Base-by-base conservation (phyloP, 1,140 invertebrate species). In the Nomia melanderi region DNA sequence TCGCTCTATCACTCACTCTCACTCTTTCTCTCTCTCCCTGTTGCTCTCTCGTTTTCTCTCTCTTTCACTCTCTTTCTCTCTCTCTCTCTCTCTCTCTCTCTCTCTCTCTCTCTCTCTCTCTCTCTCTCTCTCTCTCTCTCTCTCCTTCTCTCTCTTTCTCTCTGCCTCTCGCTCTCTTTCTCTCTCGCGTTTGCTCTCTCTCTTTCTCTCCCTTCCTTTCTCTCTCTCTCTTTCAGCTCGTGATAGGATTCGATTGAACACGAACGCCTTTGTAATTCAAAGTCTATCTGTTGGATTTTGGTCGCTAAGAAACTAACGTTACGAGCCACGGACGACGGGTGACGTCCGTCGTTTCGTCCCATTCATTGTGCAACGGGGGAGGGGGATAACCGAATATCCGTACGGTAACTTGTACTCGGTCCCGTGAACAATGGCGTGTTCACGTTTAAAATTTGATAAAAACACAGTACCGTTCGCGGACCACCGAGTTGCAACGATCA, bases 271-370 rank as follows among this genome's bases (percentile, higher is more conserved):
- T 11, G 25, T 56, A 31, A 53, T 66, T 77, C 75, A 77, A 77
- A 77, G 57, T 71, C 75, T 63, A 77, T 77, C 75, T 39, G 11
- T 23, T 31, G 33, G 11, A 27, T 41, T 77, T 69, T 33, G 41
- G n/a, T 54, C 41, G 57, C 44, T 36, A 25, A 54, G 12, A 66
- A 27, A 20, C 14, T 39, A 76, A 69, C 9, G 41, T 47, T n/a
- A n/a, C 36, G 25, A 6, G 36, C 23, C n/a, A 29, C 27, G 31
- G 7, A 14, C n/a, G 29, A 17, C 36, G 23, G 23, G n/a, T n/a
- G 8, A 50, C 29, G 25, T 31, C 41, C n/a, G n/a, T 29, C 29
- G 27, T 3, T 23, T 53, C 36, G 17, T 54, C 20, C 39, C 29
- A 8, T 54, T 50, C 31, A 23, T 53, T 23, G n/a, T 53, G 23